phyloP scores from a whole-genome alignment of 2,888 invertebrate species.

The Heliconius erato region DNA sequence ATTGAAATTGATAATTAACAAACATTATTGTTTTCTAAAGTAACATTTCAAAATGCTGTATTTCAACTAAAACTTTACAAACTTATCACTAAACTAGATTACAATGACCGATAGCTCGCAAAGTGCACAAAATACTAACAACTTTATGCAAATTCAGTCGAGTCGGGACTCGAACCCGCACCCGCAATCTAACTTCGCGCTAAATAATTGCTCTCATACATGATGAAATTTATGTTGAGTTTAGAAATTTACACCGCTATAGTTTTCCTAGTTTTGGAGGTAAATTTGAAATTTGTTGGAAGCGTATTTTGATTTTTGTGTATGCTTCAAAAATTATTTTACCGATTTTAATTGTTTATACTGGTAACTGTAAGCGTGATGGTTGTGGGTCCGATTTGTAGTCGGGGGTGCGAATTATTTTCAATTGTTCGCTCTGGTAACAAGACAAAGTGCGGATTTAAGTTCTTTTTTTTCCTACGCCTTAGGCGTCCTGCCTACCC shows the following conservation, averaged over 20 bases:
- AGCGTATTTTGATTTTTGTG: slow-evolving; percentile 18
- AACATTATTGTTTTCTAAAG: not conserved
- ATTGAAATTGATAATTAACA: too few species aligned
- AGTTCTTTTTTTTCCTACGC: too few species aligned
- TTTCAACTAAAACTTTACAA: not conserved
- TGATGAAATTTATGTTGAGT: slow-evolving; percentile 42
- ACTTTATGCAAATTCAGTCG: slow-evolving; percentile 37
- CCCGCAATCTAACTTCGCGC: slow-evolving; percentile 37
- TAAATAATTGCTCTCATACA: slow-evolving; percentile 33
- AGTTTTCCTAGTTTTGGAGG: slow-evolving; percentile 29
- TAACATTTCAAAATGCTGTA: not conserved
- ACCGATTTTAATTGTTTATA: not conserved
- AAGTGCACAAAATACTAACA: not conserved
- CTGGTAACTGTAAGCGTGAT: not conserved
- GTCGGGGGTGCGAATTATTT: not conserved
- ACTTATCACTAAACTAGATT: not conserved
- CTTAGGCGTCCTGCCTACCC: too few species aligned
- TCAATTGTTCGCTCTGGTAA: too few species aligned
- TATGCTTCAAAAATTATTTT: not conserved
- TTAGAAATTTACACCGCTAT: slow-evolving; percentile 36
- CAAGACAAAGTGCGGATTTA: too few species aligned
- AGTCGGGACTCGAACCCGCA: slow-evolving; percentile 32
- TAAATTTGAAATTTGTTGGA: slow-evolving; percentile 7
- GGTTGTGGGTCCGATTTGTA: not conserved
- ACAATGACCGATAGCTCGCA: not conserved